These are phyloP conservation scores for Acromyrmex echinatior DNA, from an alignment of 1,140 invertebrate genomes.

Conservation along the genomic window DNA sequence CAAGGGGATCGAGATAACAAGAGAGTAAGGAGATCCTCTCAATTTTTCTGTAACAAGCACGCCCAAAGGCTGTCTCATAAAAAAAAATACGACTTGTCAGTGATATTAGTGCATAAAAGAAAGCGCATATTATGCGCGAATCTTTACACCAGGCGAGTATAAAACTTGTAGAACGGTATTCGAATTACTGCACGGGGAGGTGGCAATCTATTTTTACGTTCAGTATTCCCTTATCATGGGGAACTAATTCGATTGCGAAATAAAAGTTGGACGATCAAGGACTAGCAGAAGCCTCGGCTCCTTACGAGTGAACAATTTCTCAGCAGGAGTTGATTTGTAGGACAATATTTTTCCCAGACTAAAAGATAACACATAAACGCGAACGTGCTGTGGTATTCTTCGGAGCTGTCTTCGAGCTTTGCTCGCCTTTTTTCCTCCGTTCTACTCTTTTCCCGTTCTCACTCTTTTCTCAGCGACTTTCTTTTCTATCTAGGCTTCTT, in stretches of 20 bases:
- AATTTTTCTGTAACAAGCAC: conserved; percentile 71
- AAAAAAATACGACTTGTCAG: conserved; percentile 28
- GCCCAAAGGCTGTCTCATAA: conserved; percentile 36
- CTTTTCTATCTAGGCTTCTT: conserved; percentile 49
- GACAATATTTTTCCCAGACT: conserved; percentile 57
- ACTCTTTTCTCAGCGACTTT: conserved; percentile 37
- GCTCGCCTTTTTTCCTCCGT: conserved; percentile 4
- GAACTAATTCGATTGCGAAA: conserved; percentile 45
- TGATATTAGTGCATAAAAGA: conserved; percentile 41
- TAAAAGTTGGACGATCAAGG: conserved; percentile 36
- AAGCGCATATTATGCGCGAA: conserved; percentile 7
- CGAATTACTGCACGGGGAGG: not conserved
- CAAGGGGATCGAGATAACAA: conserved; percentile 68
- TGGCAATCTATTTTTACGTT: not conserved
- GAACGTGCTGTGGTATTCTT: conserved; percentile 59
- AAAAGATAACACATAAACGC: conserved; percentile 63
- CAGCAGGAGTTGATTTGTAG: conserved; percentile 58
- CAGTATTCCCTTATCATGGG: not conserved
- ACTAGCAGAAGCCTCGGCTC: not conserved
- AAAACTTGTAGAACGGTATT: not conserved
- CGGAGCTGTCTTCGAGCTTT: conserved; percentile 48
- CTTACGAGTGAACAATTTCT: conserved; percentile 54
- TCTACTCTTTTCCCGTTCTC: conserved; percentile 1
- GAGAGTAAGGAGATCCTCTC: conserved; percentile 72
- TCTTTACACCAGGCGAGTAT: not conserved